These are phyloP conservation scores for Mormoops blainvillei DNA, from an alignment of 2,113 vertebrate genomes.

Conservation along the genomic window DNA sequence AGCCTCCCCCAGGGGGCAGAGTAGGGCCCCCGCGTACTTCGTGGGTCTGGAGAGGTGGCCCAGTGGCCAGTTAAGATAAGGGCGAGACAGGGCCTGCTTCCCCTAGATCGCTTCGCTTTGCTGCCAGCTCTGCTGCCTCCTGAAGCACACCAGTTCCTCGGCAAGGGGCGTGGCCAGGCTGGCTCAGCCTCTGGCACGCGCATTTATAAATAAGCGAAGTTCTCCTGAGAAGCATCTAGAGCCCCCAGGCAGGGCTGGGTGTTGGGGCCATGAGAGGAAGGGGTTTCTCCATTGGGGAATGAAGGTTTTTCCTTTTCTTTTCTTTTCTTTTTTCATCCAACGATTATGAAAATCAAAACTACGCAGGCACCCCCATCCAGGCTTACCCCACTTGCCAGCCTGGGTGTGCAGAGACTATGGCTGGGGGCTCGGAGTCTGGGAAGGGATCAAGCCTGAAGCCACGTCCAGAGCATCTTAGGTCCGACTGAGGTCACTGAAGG, in stretches of 20 bases:
- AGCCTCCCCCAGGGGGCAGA: neutral
- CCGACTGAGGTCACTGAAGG: neutral
- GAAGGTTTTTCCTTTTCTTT: neutral
- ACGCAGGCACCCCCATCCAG: neutral
- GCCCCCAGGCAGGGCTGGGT: neutral
- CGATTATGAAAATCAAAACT: neutral
- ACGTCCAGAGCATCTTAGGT: neutral
- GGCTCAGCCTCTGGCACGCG: neutral
- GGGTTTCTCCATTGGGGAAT: neutral
- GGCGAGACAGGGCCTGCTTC: neutral
- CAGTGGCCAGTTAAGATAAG: neutral
- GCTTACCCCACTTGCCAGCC: neutral
- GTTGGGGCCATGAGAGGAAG: neutral
- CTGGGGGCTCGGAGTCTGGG: neutral
- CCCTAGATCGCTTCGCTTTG: neutral
- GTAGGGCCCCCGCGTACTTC: neutral
- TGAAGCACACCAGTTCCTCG: no score
- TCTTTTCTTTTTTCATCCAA: neutral
- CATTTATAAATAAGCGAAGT: neutral
- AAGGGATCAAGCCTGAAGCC: neutral
- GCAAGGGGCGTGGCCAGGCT: neutral
- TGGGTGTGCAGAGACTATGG: neutral
- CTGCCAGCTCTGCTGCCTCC: neutral
- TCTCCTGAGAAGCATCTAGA: neutral
- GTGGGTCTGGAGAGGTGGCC: neutral